Conservation (phyloP, 2,888 invertebrate genomes). For the Spialia ferax region DNA sequence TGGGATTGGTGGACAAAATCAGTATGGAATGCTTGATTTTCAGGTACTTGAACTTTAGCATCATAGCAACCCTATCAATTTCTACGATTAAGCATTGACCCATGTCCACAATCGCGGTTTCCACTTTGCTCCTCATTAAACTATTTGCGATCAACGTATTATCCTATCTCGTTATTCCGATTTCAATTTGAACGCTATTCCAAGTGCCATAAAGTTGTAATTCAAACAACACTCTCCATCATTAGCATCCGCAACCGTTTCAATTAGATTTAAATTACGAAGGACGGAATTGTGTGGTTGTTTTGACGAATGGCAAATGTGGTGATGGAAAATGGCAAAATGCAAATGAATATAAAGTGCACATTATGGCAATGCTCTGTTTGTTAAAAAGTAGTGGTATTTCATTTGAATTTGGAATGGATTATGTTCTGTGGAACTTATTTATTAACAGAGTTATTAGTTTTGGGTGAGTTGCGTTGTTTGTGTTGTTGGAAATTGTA, state of each 20-base stretch:
- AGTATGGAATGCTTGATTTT: no score
- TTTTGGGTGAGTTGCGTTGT: neutral
- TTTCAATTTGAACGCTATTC: neutral
- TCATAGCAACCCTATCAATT: constrained; percentile 13
- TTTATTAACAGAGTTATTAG: constrained; percentile 14
- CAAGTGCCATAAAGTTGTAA: constrained; percentile 24
- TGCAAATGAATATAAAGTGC: constrained; percentile 13
- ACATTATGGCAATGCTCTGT: neutral
- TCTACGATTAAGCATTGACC: constrained; percentile 30
- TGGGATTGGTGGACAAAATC: no score
- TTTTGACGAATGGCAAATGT: constrained; percentile 19
- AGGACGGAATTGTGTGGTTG: constrained; percentile 21
- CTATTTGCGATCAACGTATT: constrained; percentile 40
- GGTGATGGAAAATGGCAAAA: constrained; percentile 7
- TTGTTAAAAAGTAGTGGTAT: neutral
- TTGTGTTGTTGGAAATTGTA: neutral
- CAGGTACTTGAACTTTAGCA: neutral
- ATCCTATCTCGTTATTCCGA: neutral
- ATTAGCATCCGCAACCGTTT: constrained; percentile 27
- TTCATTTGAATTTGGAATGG: constrained; percentile 16
- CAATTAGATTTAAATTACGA: constrained; percentile 32
- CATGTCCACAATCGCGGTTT: constrained; percentile 45
- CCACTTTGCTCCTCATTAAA: constrained; percentile 43
- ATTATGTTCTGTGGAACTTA: constrained; percentile 9
- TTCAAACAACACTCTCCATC: constrained; percentile 39